These are phyloP conservation scores for Sylvia borin DNA, from an alignment of 2,797 vertebrate species.

Conservation along the genomic window DNA sequence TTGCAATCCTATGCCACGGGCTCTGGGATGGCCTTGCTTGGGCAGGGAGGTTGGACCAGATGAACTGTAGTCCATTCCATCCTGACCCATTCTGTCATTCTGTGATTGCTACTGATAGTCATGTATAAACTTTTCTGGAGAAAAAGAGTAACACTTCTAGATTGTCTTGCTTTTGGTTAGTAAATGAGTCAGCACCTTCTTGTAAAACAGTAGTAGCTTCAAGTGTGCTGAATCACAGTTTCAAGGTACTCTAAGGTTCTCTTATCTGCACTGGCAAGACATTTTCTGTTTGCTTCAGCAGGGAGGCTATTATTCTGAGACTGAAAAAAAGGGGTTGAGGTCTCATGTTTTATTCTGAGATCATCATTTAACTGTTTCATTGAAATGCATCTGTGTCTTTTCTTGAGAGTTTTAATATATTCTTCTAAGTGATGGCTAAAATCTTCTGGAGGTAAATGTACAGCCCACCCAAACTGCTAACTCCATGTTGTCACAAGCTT, in stretches of 20 bases:
- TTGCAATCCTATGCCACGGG: background rate
- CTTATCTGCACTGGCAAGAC: slow-evolving; percentile 25
- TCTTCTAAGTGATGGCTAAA: background rate
- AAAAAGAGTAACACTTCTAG: background rate
- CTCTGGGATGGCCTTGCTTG: background rate
- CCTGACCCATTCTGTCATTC: background rate
- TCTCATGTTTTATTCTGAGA: slow-evolving; percentile 21
- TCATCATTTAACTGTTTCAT: slow-evolving; percentile 45
- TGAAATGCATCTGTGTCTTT: background rate
- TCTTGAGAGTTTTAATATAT: background rate
- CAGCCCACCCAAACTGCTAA: background rate
- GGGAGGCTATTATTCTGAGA: slow-evolving; percentile 5
- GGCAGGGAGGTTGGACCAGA: background rate
- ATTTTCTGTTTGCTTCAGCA: slow-evolving; percentile 64
- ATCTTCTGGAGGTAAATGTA: background rate
- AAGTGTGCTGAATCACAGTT: slow-evolving; percentile 57
- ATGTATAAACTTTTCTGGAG: background rate
- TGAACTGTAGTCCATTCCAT: background rate
- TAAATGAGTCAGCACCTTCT: slow-evolving; percentile 45
- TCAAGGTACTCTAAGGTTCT: slow-evolving; percentile 27
- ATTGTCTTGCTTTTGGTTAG: background rate
- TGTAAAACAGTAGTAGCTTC: slow-evolving; percentile 33
- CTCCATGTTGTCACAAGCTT: background rate
- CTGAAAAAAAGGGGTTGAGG: slow-evolving; percentile 1
- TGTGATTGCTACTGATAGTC: background rate